Evolutionary conservation across 2,113 vertebrate genomes (phyloP), one percentile per base, ranked within the genome.

Genomic region (Microtus ochrogaster): DNA sequence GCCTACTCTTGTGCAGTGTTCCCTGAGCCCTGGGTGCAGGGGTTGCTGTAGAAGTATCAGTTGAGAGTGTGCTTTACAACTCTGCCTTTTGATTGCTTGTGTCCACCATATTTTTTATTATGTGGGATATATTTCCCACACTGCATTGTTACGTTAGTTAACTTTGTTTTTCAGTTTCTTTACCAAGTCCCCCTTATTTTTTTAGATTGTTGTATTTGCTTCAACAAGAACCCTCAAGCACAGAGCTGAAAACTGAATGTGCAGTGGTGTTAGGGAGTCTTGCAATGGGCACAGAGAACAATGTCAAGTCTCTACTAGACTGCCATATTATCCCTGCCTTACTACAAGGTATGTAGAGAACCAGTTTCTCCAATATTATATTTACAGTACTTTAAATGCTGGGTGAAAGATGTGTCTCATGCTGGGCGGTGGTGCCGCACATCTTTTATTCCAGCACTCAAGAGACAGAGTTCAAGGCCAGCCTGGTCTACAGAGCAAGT

Each of bases 251-350:
- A 98, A 99, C 99, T 0, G 99, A 99, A 97, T 99, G 99, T 49
- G 99, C 99, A 0, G 99, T 99, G 96, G 99, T 99, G 73, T 98
- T 99, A 28, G 99, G 99, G 98, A 99, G 99, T 98, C 98, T 99
- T 65, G 99, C 99, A 77, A 99, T 99, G 99, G 99, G 99, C 96
- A 99, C 99, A 4, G 99, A 99, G 98, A 99, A 99, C 98, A 99
- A 99, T 98, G 99, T 99, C 98, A 99, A 99, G 98, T 99, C 99
- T 98, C 98, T 99, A 58, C 99, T 99, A 98, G 99, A 99, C 99
- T 99, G 99, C 98, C 99, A 99, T 98, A 99, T 99, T 98, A 99
- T 99, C 98, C 99, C 99, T 96, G 99, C 99, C 98, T 99, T 99
- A 98, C 97, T 99, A 66, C 99, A 99, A 99, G 99, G 99, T 99